A percentile compares a stretch with the other conserved stretches of the same genome.
Conservation (phyloP, 2,797 vertebrate genomes). For the Muscicapa striata region DNA sequence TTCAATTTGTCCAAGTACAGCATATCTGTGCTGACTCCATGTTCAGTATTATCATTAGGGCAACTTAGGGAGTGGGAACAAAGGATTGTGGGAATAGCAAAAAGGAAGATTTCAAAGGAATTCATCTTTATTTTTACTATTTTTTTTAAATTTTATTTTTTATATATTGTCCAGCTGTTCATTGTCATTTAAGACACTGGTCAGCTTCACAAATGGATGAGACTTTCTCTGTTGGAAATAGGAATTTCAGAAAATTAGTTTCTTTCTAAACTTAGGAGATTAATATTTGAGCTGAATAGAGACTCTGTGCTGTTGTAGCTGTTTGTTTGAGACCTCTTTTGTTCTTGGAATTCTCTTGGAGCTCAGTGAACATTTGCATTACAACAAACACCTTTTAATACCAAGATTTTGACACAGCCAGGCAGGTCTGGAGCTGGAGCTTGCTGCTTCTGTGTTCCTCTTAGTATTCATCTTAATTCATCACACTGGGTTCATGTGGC, state of each 20-base stretch:
- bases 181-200: not conserved
- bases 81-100: not conserved
- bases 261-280: not conserved
- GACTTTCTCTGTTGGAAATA: not conserved
- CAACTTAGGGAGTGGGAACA: not conserved
- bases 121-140: not conserved
- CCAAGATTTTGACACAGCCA: not conserved
- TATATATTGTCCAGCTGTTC: not conserved
- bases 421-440: not conserved
- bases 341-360: not conserved
- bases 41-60: not conserved
- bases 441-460: not conserved
- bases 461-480: conserved; percentile 53
- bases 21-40: not conserved
- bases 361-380: not conserved
- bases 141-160: not conserved
- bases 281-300: not conserved
- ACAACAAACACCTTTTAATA: not conserved
- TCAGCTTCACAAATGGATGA: not conserved
- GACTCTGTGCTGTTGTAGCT: not conserved
- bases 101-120: not conserved
- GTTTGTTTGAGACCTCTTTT: not conserved
- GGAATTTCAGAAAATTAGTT: not conserved
- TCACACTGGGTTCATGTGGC: conserved; percentile 28
- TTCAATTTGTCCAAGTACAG: conserved; percentile 20